A percentile compares a stretch with the other conserved stretches of the same genome.
These are phyloP conservation scores for Corythucha ciliata DNA, from an alignment of 2,888 invertebrate genomes.

Conservation along the genomic window DNA sequence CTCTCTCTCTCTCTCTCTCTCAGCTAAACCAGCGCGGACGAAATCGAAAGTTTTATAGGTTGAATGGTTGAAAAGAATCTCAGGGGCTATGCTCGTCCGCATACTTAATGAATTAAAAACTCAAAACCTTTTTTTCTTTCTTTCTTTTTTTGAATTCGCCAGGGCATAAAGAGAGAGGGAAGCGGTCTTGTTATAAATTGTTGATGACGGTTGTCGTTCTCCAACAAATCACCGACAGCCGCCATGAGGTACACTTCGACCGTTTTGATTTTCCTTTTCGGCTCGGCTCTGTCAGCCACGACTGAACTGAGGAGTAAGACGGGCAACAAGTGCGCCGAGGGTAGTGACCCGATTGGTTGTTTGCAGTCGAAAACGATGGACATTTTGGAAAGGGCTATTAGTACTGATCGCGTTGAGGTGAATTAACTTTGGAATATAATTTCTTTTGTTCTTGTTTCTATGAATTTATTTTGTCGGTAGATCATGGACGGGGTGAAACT, in stretches of 20 bases:
- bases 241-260: not conserved
- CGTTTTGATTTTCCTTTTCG: constrained; percentile 12
- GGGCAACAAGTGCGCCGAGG: constrained; percentile 63
- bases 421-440: not conserved
- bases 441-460: not conserved
- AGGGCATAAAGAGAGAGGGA: no score
- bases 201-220: constrained; percentile 5
- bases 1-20: no score
- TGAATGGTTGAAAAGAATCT: no score
- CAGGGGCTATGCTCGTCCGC: no score
- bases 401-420: constrained; percentile 36
- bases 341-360: constrained; percentile 69
- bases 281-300: constrained; percentile 10
- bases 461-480: constrained; percentile 42
- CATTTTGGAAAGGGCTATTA: constrained; percentile 65
- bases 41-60: no score
- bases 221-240: constrained; percentile 4
- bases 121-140: no score
- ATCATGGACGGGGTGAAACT: constrained; percentile 65
- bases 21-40: no score
- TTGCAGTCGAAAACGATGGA: constrained; percentile 75
- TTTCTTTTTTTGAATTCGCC: no score
- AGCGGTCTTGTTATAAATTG: no score
- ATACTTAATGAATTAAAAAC: no score
- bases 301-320: constrained; percentile 58